A percentile compares a stretch with the other conserved stretches of the same genome.
Evolutionary conservation across 2,113 vertebrate genomes (phyloP).

Genomic region (Notothenia rossii): DNA sequence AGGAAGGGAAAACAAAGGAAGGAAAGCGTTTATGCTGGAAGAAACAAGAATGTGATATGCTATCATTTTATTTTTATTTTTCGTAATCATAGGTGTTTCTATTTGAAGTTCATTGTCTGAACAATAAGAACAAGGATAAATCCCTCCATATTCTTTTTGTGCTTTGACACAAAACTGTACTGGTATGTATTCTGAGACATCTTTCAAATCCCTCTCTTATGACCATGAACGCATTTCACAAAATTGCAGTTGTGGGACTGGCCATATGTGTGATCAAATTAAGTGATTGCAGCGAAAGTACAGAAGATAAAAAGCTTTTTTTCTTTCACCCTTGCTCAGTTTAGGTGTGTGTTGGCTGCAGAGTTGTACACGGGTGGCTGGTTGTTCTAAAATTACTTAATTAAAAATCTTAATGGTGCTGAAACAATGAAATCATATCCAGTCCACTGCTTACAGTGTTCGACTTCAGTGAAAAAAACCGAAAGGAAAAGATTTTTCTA

Average conservation of each 20-base stretch:
- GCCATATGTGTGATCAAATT: background rate
- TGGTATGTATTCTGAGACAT: background rate
- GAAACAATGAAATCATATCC: conserved; percentile 11
- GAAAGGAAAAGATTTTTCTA: background rate
- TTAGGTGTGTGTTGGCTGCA: conserved; percentile 19
- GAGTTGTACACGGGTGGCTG: conserved; percentile 26
- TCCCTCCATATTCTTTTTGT: background rate
- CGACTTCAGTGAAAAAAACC: conserved; percentile 6
- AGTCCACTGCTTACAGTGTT: conserved; percentile 10
- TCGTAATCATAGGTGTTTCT: background rate
- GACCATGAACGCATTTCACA: background rate
- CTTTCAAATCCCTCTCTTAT: too few relatives aligned
- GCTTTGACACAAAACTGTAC: background rate
- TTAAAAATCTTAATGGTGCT: conserved; percentile 23
- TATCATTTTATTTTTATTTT: background rate
- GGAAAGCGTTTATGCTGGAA: background rate
- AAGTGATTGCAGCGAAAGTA: background rate
- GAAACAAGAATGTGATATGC: background rate
- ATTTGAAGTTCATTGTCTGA: background rate
- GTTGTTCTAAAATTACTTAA: background rate
- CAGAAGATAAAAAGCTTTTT: background rate
- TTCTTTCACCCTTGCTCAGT: background rate
- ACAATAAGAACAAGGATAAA: background rate
- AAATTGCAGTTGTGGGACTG: background rate
- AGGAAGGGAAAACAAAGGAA: background rate